These are phyloP conservation scores for Mystacides longicornis DNA, from an alignment of 2,888 invertebrate genomes.

Conservation along the genomic window DNA sequence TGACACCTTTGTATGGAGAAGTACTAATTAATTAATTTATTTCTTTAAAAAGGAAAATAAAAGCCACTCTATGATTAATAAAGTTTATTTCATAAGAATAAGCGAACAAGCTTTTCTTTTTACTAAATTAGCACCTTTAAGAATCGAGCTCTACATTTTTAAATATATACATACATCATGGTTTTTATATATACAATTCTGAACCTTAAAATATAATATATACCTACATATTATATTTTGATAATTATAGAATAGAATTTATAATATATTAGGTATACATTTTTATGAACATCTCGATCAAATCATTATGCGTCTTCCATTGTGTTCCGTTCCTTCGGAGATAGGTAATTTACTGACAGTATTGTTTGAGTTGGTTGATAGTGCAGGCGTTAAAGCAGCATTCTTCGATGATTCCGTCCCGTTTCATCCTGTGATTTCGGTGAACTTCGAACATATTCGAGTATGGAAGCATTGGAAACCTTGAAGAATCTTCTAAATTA, in stretches of 20 bases:
- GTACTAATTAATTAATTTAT: too few species aligned
- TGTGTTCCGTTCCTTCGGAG: too few species aligned
- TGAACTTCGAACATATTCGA: constrained; percentile 5
- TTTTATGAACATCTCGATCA: too few species aligned
- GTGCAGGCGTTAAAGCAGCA: constrained; percentile 39
- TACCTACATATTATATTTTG: too few species aligned
- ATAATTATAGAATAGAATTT: too few species aligned
- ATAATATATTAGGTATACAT: too few species aligned
- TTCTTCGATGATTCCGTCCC: constrained; percentile 38
- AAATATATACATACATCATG: neutral
- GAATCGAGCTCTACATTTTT: neutral
- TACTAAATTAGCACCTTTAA: neutral
- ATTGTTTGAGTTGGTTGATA: constrained; percentile 33
- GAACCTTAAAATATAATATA: neutral
- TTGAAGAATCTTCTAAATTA: constrained; percentile 7
- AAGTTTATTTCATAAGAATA: too few species aligned
- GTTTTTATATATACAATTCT: neutral
- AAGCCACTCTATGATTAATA: too few species aligned
- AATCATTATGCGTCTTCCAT: too few species aligned
- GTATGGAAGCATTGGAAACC: constrained; percentile 14
- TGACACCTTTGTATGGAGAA: too few species aligned
- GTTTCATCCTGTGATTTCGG: constrained; percentile 9
- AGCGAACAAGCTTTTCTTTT: too few species aligned
- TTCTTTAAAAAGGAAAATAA: too few species aligned
- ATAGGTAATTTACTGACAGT: constrained; percentile 29